Percentiles rank a stretch among this genome's conserved stretches.
These are phyloP conservation scores for Saguinus midas DNA, from an alignment of 2,113 vertebrate species.

Conservation along the genomic window DNA sequence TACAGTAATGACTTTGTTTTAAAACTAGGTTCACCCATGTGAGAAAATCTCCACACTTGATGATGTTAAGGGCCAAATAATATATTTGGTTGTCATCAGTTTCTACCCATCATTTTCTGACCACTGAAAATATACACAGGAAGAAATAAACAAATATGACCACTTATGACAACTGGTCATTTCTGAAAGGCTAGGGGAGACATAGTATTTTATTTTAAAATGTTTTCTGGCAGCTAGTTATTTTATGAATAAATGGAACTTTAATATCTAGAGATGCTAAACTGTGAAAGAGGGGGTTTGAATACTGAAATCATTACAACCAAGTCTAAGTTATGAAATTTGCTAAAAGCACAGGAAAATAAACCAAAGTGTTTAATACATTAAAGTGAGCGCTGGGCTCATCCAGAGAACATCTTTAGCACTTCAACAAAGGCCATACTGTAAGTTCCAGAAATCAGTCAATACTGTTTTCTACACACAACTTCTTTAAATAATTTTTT, in stretches of 20 bases:
- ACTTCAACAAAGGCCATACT: neutral
- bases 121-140: neutral
- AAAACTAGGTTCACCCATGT: neutral
- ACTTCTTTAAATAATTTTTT: neutral
- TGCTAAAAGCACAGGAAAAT: slow-evolving; percentile 22
- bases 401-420: neutral
- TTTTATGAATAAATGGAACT: slow-evolving; percentile 42
- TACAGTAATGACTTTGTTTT: neutral
- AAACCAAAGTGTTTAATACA: neutral
- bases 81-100: neutral
- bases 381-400: neutral
- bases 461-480: slow-evolving; percentile 1
- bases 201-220: slow-evolving; percentile 49
- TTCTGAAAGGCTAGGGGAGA: neutral
- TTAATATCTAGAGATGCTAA: slow-evolving; percentile 15
- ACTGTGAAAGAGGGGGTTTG: neutral
- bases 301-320: neutral
- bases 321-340: neutral
- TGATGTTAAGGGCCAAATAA: neutral
- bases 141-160: neutral
- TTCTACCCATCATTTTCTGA: neutral
- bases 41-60: neutral
- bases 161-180: neutral
- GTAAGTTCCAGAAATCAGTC: neutral
- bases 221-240: slow-evolving; percentile 2